Base-by-base conservation (phyloP, 2,888 invertebrate genomes). In the Drosophila phalerata region DNA sequence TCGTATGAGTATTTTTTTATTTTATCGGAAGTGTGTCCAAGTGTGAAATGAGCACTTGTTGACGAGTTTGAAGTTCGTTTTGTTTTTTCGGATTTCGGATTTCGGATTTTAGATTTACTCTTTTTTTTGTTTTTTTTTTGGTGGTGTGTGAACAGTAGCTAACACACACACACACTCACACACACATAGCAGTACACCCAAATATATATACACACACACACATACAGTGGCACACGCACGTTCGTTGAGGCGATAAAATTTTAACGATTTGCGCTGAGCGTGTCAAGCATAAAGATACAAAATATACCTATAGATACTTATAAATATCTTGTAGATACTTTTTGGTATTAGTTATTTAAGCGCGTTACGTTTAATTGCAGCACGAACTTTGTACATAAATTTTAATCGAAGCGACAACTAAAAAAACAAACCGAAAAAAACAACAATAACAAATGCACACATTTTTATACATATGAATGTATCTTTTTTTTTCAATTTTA, bases 201-300 rank as follows among this genome's bases (percentile, higher is more conserved):
- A 25, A 28, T 8, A 30, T 9, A 11, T 5, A 17, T 25, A 64
- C 73, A 56, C 55, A 63, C 52, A 37, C 56, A 51, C 55, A 63
- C 52, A 37, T 53, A 51, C 15, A 57, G 42, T 11, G 15, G 25
- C 34, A 63, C 64, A 57, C 76, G 79, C 78, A 81, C 75, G 77
- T 64, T 72, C 81, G 73, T 48, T 70, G 74, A 77, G 62, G 89
- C 85, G 85, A 85, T 85, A 89, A 89, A 89, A 89, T 80, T 84
- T 85, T 85, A 85, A 89, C 88, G 89, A 89, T 89, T 85, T 89
- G 86, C 85, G 84, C 77, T 42, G 89, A 85, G 89, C 85, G 89
- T 85, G 89, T 89, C 85, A 73, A 70, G 85, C 89, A 85, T 85
- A 89, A 89, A 85, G 86, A 85, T 89, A 88, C 81, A 66, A 43